A percentile compares a stretch with the other conserved stretches of the same genome.
Conservation (phyloP, 2,797 vertebrate genomes). For the Ctenochaetus hawaiiensis region DNA sequence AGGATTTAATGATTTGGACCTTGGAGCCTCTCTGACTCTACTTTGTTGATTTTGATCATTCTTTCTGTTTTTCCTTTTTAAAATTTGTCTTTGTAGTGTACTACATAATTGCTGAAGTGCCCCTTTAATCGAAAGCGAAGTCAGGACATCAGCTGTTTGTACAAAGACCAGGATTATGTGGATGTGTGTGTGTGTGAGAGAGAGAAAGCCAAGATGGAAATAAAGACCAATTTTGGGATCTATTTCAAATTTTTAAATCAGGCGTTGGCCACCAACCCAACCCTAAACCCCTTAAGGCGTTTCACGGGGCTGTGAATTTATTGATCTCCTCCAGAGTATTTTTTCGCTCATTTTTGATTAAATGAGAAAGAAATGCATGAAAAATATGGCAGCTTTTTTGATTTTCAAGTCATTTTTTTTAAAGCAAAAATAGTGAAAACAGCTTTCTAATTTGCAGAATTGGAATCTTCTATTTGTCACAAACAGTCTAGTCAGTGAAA, state of each 20-base stretch:
- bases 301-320: too few species aligned
- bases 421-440: too few species aligned
- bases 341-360: too few species aligned
- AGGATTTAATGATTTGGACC: not conserved
- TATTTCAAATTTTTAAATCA: slow-evolving; percentile 10
- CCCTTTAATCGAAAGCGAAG: not conserved
- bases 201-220: slow-evolving; percentile 1
- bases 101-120: not conserved
- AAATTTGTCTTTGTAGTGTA: not conserved
- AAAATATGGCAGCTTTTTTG: too few species aligned
- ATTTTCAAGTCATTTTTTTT: too few species aligned
- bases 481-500: too few species aligned
- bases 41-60: not conserved
- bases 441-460: too few species aligned
- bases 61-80: not conserved
- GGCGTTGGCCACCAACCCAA: not conserved
- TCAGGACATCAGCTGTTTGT: not conserved
- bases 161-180: not conserved
- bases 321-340: too few species aligned
- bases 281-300: too few species aligned
- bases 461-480: too few species aligned
- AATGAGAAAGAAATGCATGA: too few species aligned
- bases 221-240: not conserved
- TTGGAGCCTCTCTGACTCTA: not conserved
- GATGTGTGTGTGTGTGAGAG: not conserved